Percentiles rank a stretch among this genome's conserved stretches.
phyloP scores from a whole-genome alignment of 2,113 vertebrate species.

The Marcusenius ussheri region DNA sequence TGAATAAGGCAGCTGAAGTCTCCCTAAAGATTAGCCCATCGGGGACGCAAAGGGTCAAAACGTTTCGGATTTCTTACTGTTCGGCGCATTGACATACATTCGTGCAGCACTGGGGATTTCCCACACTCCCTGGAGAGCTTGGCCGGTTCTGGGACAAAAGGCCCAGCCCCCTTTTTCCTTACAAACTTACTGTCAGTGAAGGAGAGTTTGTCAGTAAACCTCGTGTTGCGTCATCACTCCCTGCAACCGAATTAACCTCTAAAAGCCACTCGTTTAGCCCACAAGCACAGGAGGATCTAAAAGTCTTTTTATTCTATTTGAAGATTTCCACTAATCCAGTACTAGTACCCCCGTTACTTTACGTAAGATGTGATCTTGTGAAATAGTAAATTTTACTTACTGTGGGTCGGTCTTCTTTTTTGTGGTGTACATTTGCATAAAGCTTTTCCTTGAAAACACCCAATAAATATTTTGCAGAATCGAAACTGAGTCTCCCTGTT shows the following conservation, averaged over 20 bases:
- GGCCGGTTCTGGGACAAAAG: constrained; percentile 47
- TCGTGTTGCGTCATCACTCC: constrained; percentile 51
- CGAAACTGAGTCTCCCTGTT: not conserved
- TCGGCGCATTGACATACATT: constrained; percentile 27
- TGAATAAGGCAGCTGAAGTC: not conserved
- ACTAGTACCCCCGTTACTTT: not conserved
- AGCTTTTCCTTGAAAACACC: constrained; percentile 26
- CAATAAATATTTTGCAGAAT: not conserved
- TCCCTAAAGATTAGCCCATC: not conserved
- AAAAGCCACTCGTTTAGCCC: constrained; percentile 26
- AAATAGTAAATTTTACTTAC: not conserved
- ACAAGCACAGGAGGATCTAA: not conserved
- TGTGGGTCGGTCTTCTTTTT: constrained; percentile 18
- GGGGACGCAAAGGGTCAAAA: not conserved
- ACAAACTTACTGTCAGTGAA: constrained; percentile 61
- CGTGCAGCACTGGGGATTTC: constrained; percentile 54
- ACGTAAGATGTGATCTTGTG: not conserved
- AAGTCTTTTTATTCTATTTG: not conserved
- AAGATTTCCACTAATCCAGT: constrained; percentile 5
- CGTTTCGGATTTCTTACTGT: not conserved
- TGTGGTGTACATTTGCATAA: constrained; percentile 15
- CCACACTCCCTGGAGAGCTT: constrained; percentile 51
- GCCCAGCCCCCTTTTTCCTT: constrained; percentile 43
- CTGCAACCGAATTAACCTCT: constrained; percentile 37
- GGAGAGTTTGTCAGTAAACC: constrained; percentile 58